phyloP scores from a whole-genome alignment of 2,888 invertebrate genomes.

The Oligia fasciuncula region DNA sequence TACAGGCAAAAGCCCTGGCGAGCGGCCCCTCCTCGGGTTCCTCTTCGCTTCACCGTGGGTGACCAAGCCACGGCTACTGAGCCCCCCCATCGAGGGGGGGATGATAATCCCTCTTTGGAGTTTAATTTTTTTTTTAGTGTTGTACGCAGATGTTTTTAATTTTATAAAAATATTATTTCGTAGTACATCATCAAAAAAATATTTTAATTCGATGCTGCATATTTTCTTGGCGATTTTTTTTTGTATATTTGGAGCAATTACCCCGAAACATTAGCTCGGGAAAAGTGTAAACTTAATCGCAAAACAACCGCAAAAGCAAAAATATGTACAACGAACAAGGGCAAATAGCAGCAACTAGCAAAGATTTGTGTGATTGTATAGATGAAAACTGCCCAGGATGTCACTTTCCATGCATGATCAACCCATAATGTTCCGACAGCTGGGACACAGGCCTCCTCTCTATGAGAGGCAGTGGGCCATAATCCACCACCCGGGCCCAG shows the following conservation, averaged over 20 bases:
- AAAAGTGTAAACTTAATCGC: not conserved
- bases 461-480: not conserved
- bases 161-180: not conserved
- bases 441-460: not conserved
- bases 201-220: not conserved
- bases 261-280: not conserved
- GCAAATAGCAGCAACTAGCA: not conserved
- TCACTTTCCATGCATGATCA: not conserved
- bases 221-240: not conserved
- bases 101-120: not conserved
- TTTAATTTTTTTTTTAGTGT: not conserved
- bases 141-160: constrained; percentile 10
- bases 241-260: not conserved
- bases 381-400: not conserved
- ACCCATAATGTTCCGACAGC: not conserved
- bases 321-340: not conserved
- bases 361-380: not conserved
- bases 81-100: too few relatives aligned
- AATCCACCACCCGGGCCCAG: not conserved
- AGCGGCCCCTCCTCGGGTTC: too few relatives aligned
- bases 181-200: not conserved
- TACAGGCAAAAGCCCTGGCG: too few relatives aligned
- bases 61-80: too few relatives aligned
- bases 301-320: too few relatives aligned
- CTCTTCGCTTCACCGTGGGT: too few relatives aligned